A percentile compares a stretch with the other conserved stretches of the same genome.
Evolutionary conservation across 2,113 vertebrate species (phyloP).

Genomic region (Lagenorhynchus albirostris): DNA sequence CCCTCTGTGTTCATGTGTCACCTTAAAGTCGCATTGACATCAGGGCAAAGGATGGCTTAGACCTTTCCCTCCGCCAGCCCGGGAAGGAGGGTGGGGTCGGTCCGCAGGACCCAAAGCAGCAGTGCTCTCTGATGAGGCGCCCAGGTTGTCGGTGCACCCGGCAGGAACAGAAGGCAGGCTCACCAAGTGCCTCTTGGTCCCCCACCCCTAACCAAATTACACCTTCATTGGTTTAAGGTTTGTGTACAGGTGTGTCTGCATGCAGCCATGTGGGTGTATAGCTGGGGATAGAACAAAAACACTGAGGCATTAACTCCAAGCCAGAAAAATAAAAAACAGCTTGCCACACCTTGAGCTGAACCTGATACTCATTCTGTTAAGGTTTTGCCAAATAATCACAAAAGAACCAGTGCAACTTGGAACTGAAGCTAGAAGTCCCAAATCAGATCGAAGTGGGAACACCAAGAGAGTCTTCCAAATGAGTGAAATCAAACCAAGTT

Average conservation of each 20-base stretch:
- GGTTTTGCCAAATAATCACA: slow-evolving; percentile 24
- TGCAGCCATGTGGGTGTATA: neutral
- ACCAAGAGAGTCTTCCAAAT: neutral
- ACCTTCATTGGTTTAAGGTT: neutral
- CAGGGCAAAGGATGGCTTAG: neutral
- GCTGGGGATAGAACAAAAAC: neutral
- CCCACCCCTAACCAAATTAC: neutral
- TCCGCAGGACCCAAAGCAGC: neutral
- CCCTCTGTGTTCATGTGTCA: neutral
- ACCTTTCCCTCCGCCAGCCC: neutral
- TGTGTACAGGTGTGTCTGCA: neutral
- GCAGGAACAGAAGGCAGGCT: neutral
- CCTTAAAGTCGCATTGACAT: neutral
- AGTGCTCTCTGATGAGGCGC: neutral
- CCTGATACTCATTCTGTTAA: neutral
- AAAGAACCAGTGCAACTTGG: slow-evolving; percentile 7
- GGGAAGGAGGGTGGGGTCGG: neutral
- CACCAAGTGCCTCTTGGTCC: neutral
- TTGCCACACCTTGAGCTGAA: neutral
- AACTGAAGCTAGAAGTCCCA: neutral
- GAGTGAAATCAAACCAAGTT: slow-evolving; percentile 9
- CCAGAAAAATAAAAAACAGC: neutral
- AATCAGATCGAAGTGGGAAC: slow-evolving; percentile 19
- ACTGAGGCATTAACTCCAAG: neutral
- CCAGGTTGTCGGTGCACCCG: neutral